Conservation (phyloP, 2,888 invertebrate species). For the Ornithoptera alexandrae region DNA sequence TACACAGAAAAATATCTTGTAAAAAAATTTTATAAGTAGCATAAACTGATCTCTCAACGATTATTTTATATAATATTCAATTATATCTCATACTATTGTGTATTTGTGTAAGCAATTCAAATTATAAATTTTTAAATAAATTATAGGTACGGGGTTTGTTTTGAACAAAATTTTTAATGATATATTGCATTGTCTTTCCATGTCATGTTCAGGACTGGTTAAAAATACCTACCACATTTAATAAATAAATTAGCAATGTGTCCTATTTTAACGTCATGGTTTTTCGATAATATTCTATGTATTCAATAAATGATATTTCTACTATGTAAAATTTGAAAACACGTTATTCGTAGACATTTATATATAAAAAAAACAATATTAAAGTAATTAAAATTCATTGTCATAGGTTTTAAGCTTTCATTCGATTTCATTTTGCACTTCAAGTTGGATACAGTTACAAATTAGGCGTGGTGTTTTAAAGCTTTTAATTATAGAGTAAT, state of each 20-base stretch:
- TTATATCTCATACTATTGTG: slow-evolving; percentile 73
- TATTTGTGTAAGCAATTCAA: slow-evolving; percentile 76
- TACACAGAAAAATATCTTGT: slow-evolving; percentile 69
- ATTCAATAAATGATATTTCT: slow-evolving; percentile 78
- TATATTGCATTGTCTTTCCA: slow-evolving; percentile 56
- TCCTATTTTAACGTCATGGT: slow-evolving; percentile 75
- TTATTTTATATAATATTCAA: slow-evolving; percentile 70
- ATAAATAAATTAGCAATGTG: slow-evolving; percentile 69
- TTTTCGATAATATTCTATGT: slow-evolving; percentile 79
- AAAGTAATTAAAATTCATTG: slow-evolving; percentile 73
- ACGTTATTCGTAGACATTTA: slow-evolving; percentile 76
- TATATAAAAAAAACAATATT: slow-evolving; percentile 57
- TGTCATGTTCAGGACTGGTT: slow-evolving; percentile 66
- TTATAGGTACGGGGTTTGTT: slow-evolving; percentile 56
- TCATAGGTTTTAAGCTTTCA: slow-evolving; percentile 77
- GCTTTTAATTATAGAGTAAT: slow-evolving; percentile 66
- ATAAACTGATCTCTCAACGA: slow-evolving; percentile 78
- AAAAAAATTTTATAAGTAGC: slow-evolving; percentile 75
- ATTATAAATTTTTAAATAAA: slow-evolving; percentile 67
- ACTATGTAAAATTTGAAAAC: slow-evolving; percentile 75
- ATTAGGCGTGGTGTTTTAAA: slow-evolving; percentile 63
- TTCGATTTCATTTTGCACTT: slow-evolving; percentile 77
- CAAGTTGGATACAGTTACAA: slow-evolving; percentile 71
- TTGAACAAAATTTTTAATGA: slow-evolving; percentile 62
- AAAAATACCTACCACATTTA: slow-evolving; percentile 65